Evolutionary conservation across 2,797 vertebrate genomes (phyloP), one percentile per base, ranked within the genome.

Genomic region (Heteromormyrus szaboi): DNA sequence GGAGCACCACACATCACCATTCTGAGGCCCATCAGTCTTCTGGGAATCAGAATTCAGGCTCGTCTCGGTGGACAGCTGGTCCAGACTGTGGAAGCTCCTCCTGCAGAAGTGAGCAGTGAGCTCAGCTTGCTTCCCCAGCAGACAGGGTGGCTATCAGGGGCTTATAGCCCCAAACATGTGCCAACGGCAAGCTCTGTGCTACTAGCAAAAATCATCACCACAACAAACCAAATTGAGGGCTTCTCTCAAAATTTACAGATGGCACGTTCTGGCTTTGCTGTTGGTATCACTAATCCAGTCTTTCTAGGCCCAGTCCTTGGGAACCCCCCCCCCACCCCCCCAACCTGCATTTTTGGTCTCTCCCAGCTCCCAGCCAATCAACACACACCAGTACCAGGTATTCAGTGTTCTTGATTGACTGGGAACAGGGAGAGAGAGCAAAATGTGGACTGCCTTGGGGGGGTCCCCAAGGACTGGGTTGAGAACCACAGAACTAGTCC

Each of bases 1-100:
- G 93, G 96, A 96, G 91, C 97, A 97, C 98, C 98, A 99, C 90
- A 97, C 95, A 89, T 97, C 96, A 81, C 97, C 97, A 0, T 98
- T 99, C 19, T 95, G 97, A 91, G 97, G 98, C 89, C 95, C 95
- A 41, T 97, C 97, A 14, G 86, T 87, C 92, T 95, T 96, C 93
- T 97, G 97, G 79, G 97, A 97, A 92, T 98, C 97, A 0, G 97
- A 98, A 92, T 97, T 97, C 92, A 99, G 94, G 91, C 96, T 98
- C 94, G 97, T 94, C 91, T 98, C 97, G 37, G 96, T 96, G 0
- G 97, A 98, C 89, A 99, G 96, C 88, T 98, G 96, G 92, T 99
- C 98, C 6, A 97, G 96, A 94, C 98, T 98, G 90, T 97, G 94
- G 89, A 98, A 99, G 93, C 97, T 99, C 93, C 98, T 96, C 94